Evolutionary conservation across 2,888 invertebrate genomes (phyloP).

Genomic region (Apotomis capreana): DNA sequence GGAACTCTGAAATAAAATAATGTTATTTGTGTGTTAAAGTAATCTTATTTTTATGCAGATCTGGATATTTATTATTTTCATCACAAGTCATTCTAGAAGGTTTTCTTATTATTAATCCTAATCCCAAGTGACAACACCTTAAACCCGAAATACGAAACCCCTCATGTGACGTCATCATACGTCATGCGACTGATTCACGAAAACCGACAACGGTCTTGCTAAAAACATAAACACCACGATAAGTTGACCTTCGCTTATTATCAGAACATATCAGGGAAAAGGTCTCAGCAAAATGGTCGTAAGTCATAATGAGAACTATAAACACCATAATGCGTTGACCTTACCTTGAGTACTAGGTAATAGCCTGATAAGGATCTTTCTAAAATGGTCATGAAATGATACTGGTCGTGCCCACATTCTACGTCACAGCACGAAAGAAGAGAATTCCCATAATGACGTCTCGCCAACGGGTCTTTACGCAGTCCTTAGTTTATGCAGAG

Average conservation of each 20-base stretch:
- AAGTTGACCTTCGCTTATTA: background rate
- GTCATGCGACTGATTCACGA: constrained; percentile 1
- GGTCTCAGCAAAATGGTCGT: constrained; percentile 11
- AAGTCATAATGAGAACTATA: background rate
- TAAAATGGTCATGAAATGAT: constrained; percentile 11
- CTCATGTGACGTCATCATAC: background rate
- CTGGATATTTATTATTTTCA: too few relatives aligned
- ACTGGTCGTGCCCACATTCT: constrained; percentile 33
- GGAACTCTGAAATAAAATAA: too few relatives aligned
- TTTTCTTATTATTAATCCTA: too few relatives aligned
- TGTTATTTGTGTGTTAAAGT: too few relatives aligned
- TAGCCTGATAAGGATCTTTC: constrained; percentile 2
- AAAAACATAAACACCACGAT: constrained; percentile 12
- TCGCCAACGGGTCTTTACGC: constrained; percentile 29
- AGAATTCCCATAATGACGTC: constrained; percentile 40
- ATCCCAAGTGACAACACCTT: too few relatives aligned
- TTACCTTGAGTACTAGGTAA: background rate
- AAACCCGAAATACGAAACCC: too few relatives aligned
- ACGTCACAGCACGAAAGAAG: constrained; percentile 30
- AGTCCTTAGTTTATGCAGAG: constrained; percentile 18
- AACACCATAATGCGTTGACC: constrained; percentile 19
- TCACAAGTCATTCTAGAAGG: too few relatives aligned
- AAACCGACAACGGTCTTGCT: background rate
- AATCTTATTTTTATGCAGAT: too few relatives aligned
- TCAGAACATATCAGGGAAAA: background rate